These are phyloP conservation scores for Peromyscus polionotus DNA, from an alignment of 2,113 vertebrate genomes.

Conservation along the genomic window DNA sequence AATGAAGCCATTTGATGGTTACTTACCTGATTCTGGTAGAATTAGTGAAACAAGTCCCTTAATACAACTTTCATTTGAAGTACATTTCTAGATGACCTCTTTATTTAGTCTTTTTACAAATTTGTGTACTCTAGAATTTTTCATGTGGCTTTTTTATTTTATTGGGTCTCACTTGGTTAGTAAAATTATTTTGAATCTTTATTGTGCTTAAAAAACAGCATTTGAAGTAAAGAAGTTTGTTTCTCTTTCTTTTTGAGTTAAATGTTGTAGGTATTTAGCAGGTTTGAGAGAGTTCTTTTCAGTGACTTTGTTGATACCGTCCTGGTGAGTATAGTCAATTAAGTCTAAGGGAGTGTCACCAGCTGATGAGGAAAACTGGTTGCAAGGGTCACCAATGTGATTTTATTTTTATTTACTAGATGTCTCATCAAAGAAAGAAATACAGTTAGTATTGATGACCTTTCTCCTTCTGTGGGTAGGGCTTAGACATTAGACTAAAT, in stretches of 20 bases:
- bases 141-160: not conserved
- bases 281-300: conserved; percentile 35
- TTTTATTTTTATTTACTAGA: not conserved
- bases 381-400: not conserved
- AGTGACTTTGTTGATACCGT: not conserved
- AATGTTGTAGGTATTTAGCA: conserved; percentile 39
- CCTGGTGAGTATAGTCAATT: conserved; percentile 47
- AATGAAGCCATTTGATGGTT: conserved; percentile 63
- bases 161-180: conserved; percentile 15
- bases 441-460: not conserved
- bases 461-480: conserved; percentile 33
- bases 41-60: conserved; percentile 49
- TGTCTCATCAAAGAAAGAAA: conserved; percentile 27
- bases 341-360: not conserved
- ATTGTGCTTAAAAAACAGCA: not conserved
- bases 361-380: conserved; percentile 16
- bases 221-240: conserved; percentile 52
- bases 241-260: conserved; percentile 58
- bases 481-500: not conserved
- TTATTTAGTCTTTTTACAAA: conserved; percentile 43
- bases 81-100: not conserved
- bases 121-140: conserved; percentile 39
- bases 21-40: conserved; percentile 27
- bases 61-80: conserved; percentile 55
- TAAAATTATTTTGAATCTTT: conserved; percentile 54